Evolutionary conservation across 2,797 vertebrate species (phyloP), one percentile per base, ranked within the genome.

Genomic region (Huso huso): DNA sequence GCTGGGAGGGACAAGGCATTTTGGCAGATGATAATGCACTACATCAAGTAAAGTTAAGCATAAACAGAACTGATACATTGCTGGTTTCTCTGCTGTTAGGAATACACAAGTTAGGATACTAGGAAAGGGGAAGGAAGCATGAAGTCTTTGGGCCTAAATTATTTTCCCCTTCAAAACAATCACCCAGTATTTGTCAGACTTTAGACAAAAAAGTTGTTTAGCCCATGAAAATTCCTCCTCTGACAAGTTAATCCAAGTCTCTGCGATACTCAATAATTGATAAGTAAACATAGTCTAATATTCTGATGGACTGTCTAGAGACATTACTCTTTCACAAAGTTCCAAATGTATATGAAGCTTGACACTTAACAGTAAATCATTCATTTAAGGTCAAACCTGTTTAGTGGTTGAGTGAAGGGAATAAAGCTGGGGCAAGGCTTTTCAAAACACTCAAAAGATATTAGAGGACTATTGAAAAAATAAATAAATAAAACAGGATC

Each of bases 211-310:
- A 81, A 63, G 73, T 62, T 79, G 77, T 82, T 86, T 78, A 82
- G 74, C 81, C 76, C 74, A 57, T 79, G 73, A 75, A 69, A 66
- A 78, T 68, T 81, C 78, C 78, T 79, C 69, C 74, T 66, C 66
- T 75, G 79, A 77, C 77, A 79, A 68, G 58, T 73, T 65, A 65
- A 69, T 70, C 68, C 68, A 61, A 69, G 53, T 72, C 64, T 83
- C 84, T 83, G 79, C 74, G 69, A 75, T 75, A 79, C 84, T 88
- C 82, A 85, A 85, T 89, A 87, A 88, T 87, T 88, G 87, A 87
- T 84, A 81, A 83, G 79, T 83, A 88, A 86, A 86, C 86, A 87
- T 83, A 84, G 82, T 78, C 76, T 69, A 65, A 67, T 78, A 78
- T 70, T 83, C 72, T 82, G 85, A 87, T 82, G 81, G 79, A 80